Evolutionary conservation across 2,888 invertebrate species (phyloP).

Genomic region (Phengaris arion): DNA sequence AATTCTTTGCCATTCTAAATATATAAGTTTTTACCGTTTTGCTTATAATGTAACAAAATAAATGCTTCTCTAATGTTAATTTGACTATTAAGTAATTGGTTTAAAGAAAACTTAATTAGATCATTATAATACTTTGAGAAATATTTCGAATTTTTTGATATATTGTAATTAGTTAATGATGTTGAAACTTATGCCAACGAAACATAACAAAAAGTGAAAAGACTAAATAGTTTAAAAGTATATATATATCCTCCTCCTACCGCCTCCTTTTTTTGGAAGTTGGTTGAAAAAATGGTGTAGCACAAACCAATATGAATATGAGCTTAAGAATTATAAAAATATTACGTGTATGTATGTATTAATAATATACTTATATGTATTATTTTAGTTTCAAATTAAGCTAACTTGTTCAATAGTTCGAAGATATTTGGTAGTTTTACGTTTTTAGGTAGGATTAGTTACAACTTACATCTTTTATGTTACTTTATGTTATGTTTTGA

Average conservation of each 20-base stretch:
- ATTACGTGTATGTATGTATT: too few relatives aligned
- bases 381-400: too few relatives aligned
- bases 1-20: conserved; percentile 19
- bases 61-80: not conserved
- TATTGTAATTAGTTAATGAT: not conserved
- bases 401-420: too few relatives aligned
- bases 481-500: too few relatives aligned
- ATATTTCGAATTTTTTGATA: not conserved
- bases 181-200: not conserved
- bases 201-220: not conserved
- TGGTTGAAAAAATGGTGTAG: not conserved
- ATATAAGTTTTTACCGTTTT: not conserved
- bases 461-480: too few relatives aligned
- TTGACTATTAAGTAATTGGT: not conserved
- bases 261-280: too few relatives aligned
- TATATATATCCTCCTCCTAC: too few relatives aligned
- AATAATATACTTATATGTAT: too few relatives aligned
- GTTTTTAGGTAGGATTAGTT: too few relatives aligned
- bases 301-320: too few relatives aligned
- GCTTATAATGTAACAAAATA: not conserved
- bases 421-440: too few relatives aligned
- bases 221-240: not conserved
- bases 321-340: too few relatives aligned
- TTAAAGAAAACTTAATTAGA: not conserved
- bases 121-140: not conserved